Evolutionary conservation across 2,797 vertebrate species (phyloP).

Genomic region (Choloepus didactylus): DNA sequence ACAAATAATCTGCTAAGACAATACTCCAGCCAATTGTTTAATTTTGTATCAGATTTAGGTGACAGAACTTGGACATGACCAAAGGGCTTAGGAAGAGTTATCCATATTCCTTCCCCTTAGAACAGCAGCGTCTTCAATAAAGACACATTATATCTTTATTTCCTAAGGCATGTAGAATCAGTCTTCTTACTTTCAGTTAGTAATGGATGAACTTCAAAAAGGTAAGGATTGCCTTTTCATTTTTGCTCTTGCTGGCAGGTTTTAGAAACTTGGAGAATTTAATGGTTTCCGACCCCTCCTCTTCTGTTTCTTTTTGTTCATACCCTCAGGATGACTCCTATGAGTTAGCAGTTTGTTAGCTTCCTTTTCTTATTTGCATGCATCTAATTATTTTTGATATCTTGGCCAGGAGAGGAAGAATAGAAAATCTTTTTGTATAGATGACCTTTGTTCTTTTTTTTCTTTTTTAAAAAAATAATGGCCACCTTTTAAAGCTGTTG

Average conservation of each 20-base stretch:
- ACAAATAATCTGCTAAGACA: constrained; percentile 71
- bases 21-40: constrained; percentile 65
- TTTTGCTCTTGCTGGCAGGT: constrained; percentile 70
- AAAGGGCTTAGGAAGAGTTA: constrained; percentile 54
- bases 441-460: not conserved
- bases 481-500: constrained; percentile 21
- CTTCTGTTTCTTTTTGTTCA: constrained; percentile 42
- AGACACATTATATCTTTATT: constrained; percentile 73
- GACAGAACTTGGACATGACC: constrained; percentile 69
- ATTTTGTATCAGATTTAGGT: constrained; percentile 69
- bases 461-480: not conserved
- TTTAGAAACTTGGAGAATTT: constrained; percentile 62
- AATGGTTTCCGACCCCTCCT: constrained; percentile 44
- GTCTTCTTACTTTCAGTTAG: constrained; percentile 69
- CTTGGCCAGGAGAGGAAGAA: constrained; percentile 45
- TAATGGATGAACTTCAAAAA: constrained; percentile 71
- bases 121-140: constrained; percentile 66
- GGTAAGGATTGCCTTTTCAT: constrained; percentile 63
- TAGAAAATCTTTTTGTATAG: constrained; percentile 35
- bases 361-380: constrained; percentile 70
- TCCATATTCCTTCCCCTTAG: constrained; percentile 59
- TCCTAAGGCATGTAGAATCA: constrained; percentile 65
- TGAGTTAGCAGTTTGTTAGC: constrained; percentile 59
- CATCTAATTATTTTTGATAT: constrained; percentile 73
- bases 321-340: constrained; percentile 45